A percentile compares a stretch with the other conserved stretches of the same genome.
Conservation (phyloP, 2,797 vertebrate genomes). For the Enteromius argenteus region DNA sequence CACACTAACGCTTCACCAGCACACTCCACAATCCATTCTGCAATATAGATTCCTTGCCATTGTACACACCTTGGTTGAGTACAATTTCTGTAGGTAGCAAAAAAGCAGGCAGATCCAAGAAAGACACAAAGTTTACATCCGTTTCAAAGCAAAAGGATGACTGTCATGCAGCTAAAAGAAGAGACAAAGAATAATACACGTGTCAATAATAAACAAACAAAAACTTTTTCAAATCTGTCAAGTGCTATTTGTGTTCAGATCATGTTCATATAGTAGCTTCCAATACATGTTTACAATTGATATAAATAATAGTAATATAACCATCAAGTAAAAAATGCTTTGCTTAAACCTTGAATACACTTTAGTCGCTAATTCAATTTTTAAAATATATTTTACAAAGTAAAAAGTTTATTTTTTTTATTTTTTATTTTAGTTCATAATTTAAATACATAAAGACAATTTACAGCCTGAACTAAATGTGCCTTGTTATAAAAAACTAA, state of each 20-base stretch:
- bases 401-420: background rate
- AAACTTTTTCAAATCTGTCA: background rate
- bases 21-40: conserved; percentile 26
- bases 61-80: conserved; percentile 13
- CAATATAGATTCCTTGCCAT: conserved; percentile 14
- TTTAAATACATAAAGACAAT: background rate
- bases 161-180: background rate
- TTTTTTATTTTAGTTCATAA: background rate
- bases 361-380: background rate
- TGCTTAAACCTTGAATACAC: background rate
- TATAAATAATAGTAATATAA: background rate
- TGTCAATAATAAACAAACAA: background rate
- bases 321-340: background rate
- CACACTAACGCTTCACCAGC: background rate
- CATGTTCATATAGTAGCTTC: background rate
- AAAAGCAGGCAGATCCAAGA: background rate
- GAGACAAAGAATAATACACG: background rate
- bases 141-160: background rate
- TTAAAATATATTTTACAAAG: background rate
- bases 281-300: background rate
- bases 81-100: background rate
- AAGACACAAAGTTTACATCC: background rate
- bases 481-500: background rate
- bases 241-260: background rate
- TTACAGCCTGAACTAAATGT: conserved; percentile 7